Conservation (phyloP, 2,888 invertebrate genomes). For the Hirtodrosophila cameraria region DNA sequence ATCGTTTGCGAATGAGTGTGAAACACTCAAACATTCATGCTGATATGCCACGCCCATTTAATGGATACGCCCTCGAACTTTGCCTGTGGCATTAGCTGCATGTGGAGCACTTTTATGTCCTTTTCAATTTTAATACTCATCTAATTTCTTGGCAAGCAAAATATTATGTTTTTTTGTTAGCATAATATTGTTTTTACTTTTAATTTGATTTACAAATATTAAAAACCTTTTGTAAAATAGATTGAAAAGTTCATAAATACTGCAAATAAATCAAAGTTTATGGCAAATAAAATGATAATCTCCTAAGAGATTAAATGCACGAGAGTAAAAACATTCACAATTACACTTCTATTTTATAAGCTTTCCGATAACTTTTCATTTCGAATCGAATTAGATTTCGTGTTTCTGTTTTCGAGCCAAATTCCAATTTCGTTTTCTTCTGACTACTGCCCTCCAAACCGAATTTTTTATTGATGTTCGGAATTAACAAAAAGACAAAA, state of each 20-base stretch:
- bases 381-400: too few relatives aligned
- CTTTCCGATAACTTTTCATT: too few relatives aligned
- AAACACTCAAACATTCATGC: background rate
- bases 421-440: too few relatives aligned
- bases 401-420: too few relatives aligned
- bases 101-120: constrained; percentile 50
- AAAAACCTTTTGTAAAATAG: too few relatives aligned
- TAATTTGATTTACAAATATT: too few relatives aligned
- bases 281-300: background rate
- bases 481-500: background rate
- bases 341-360: too few relatives aligned
- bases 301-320: background rate
- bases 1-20: constrained; percentile 20
- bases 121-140: constrained; percentile 34
- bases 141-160: constrained; percentile 13
- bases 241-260: too few relatives aligned
- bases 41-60: constrained; percentile 58
- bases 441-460: too few relatives aligned
- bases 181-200: constrained; percentile 8
- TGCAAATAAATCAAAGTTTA: background rate
- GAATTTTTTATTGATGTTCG: too few relatives aligned
- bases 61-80: constrained; percentile 54
- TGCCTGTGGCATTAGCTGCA: constrained; percentile 47
- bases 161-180: background rate
- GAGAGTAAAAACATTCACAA: background rate